These are phyloP conservation scores for Hedychridium roseum DNA, from an alignment of 2,888 invertebrate species.

Conservation along the genomic window DNA sequence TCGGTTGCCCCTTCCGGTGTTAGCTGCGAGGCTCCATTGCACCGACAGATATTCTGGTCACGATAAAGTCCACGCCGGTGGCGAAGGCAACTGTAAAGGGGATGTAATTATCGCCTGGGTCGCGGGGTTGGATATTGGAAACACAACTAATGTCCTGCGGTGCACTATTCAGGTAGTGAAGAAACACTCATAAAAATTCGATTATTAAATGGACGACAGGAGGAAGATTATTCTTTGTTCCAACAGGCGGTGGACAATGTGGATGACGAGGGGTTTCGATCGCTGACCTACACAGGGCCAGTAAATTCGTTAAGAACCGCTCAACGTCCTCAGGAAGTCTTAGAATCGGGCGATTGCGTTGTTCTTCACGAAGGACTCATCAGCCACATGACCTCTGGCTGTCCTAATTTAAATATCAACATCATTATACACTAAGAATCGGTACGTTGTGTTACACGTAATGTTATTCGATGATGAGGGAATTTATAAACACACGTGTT, in stretches of 20 bases:
- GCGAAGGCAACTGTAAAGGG: slow-evolving; percentile 38
- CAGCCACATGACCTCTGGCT: slow-evolving; percentile 48
- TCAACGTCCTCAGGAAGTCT: slow-evolving; percentile 54
- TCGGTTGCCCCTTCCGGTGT: slow-evolving; percentile 53
- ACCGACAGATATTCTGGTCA: slow-evolving; percentile 28
- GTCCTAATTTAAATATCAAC: slow-evolving; percentile 52
- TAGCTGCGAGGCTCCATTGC: slow-evolving; percentile 51
- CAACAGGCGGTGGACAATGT: slow-evolving; percentile 52
- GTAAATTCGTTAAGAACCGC: slow-evolving; percentile 55
- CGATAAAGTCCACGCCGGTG: slow-evolving; percentile 35
- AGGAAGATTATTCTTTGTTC: not conserved
- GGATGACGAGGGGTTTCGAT: slow-evolving; percentile 49
- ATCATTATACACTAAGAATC: slow-evolving; percentile 49
- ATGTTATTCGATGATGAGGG: not conserved
- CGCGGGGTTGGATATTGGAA: slow-evolving; percentile 56
- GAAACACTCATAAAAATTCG: slow-evolving; percentile 8
- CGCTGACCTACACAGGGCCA: slow-evolving; percentile 57
- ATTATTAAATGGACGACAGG: slow-evolving; percentile 5
- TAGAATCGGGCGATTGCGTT: slow-evolving; percentile 54
- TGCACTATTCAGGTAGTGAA: slow-evolving; percentile 55
- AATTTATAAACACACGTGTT: slow-evolving; percentile 4
- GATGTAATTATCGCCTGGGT: slow-evolving; percentile 57
- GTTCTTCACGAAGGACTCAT: slow-evolving; percentile 56
- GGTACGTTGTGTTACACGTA: not conserved
- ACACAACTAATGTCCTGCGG: slow-evolving; percentile 40